These are phyloP conservation scores for Proisotoma minuta DNA, from an alignment of 2,888 invertebrate species.

Conservation along the genomic window DNA sequence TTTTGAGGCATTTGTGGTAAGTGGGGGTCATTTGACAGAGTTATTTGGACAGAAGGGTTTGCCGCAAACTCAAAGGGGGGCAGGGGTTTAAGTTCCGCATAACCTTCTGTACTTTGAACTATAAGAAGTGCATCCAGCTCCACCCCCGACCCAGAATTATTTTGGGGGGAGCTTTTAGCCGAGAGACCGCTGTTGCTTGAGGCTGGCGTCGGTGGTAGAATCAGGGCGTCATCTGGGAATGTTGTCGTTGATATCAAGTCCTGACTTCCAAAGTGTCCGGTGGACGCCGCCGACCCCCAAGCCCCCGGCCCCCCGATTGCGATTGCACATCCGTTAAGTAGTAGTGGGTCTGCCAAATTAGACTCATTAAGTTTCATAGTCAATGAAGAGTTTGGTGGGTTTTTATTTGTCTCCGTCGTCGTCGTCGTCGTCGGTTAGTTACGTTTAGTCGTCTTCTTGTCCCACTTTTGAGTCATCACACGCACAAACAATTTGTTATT, in stretches of 20 bases:
- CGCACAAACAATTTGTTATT: too few relatives aligned
- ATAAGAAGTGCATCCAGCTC: conserved; percentile 38
- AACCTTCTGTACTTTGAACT: conserved; percentile 58
- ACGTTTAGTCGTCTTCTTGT: too few relatives aligned
- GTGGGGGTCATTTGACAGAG: conserved; percentile 43
- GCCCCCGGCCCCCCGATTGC: conserved; percentile 34
- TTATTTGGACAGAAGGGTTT: conserved; percentile 29
- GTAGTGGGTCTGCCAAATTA: conserved; percentile 41
- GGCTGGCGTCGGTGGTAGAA: conserved; percentile 30
- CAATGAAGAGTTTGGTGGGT: background rate
- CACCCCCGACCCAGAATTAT: conserved; percentile 21
- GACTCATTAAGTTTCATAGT: conserved; percentile 46
- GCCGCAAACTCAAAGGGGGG: conserved; percentile 62
- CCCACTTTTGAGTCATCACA: too few relatives aligned
- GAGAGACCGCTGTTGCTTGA: conserved; percentile 14
- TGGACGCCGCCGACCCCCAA: conserved; percentile 32
- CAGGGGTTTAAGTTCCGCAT: conserved; percentile 77
- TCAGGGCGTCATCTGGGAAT: conserved; percentile 36
- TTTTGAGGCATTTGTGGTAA: conserved; percentile 43
- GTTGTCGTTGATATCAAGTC: conserved; percentile 43
- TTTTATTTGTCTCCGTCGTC: too few relatives aligned
- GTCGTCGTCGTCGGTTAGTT: too few relatives aligned
- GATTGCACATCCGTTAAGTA: conserved; percentile 42
- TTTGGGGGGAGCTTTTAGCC: conserved; percentile 14
- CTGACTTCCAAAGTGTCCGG: conserved; percentile 39